Conservation (phyloP, 1,140 invertebrate species). For the Drosophila pachea region DNA sequence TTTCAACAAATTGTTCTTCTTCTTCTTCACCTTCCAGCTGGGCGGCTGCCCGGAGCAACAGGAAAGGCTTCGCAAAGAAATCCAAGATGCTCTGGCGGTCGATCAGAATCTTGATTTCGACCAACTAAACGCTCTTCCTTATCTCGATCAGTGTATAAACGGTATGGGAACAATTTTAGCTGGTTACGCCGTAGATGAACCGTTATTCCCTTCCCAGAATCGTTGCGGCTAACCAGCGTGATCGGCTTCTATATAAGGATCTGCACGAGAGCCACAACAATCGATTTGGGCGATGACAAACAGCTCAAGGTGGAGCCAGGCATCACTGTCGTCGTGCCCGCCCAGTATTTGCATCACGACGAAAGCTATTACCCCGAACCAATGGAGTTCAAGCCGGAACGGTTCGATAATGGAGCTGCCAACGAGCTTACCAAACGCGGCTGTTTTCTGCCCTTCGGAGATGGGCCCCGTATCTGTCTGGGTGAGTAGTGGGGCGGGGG, state of each 20-base stretch:
- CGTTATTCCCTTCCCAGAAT: constrained; percentile 34
- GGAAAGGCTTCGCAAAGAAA: constrained; percentile 55
- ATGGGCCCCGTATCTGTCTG: constrained; percentile 83
- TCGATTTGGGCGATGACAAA: constrained; percentile 68
- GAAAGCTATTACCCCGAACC: constrained; percentile 80
- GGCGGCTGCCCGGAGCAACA: constrained; percentile 51
- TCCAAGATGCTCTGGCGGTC: constrained; percentile 32
- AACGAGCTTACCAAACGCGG: constrained; percentile 56
- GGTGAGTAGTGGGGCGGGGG: constrained; percentile 66
- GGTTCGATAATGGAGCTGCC: constrained; percentile 79
- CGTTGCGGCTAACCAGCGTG: constrained; percentile 51
- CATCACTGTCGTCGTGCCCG: constrained; percentile 49
- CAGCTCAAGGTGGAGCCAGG: constrained; percentile 53
- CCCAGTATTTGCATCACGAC: constrained; percentile 66
- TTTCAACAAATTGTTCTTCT: constrained; percentile 13
- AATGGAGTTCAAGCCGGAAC: constrained; percentile 81
- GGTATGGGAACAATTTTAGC: constrained; percentile 28
- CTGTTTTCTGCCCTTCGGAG: constrained; percentile 82
- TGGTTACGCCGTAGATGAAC: not conserved
- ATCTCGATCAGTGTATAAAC: constrained; percentile 70
- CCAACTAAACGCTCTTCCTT: constrained; percentile 51
- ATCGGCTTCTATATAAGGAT: constrained; percentile 59
- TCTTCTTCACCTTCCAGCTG: constrained; percentile 45
- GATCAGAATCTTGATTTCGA: constrained; percentile 52
- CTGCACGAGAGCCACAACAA: constrained; percentile 76